Evolutionary conservation across 2,113 vertebrate genomes (phyloP).

Genomic region (Poicephalus meyeri): DNA sequence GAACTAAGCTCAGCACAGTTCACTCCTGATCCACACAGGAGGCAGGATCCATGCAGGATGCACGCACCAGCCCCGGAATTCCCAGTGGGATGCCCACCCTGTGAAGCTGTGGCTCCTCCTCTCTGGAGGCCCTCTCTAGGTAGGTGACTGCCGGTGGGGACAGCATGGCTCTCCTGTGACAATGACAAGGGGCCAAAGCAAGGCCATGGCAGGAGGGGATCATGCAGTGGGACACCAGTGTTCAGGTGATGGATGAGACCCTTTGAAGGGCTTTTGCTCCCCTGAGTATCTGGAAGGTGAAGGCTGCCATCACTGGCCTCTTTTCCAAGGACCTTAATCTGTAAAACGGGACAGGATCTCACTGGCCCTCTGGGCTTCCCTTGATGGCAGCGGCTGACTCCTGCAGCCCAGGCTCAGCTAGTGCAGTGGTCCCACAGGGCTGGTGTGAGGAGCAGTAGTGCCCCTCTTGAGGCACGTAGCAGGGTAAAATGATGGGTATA

Average conservation of each 20-base stretch:
- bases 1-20: neutral
- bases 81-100: neutral
- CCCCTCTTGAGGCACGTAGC: neutral
- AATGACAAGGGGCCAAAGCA: neutral
- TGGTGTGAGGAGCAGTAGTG: neutral
- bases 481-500: neutral
- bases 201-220: neutral
- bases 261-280: neutral
- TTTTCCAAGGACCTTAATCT: neutral
- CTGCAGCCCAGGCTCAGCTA: neutral
- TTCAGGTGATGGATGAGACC: neutral
- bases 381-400: neutral
- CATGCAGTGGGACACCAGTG: accelerated
- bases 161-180: neutral
- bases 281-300: neutral
- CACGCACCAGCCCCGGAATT: accelerated
- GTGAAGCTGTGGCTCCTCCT: neutral
- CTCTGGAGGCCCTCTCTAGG: accelerated
- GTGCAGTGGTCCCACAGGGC: neutral
- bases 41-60: accelerated
- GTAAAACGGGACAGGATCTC: neutral
- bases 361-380: neutral
- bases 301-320: neutral
- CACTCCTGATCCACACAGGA: accelerated
- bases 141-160: neutral